phyloP scores from a whole-genome alignment of 2,888 invertebrate genomes.

The Teleiodes luculella region DNA sequence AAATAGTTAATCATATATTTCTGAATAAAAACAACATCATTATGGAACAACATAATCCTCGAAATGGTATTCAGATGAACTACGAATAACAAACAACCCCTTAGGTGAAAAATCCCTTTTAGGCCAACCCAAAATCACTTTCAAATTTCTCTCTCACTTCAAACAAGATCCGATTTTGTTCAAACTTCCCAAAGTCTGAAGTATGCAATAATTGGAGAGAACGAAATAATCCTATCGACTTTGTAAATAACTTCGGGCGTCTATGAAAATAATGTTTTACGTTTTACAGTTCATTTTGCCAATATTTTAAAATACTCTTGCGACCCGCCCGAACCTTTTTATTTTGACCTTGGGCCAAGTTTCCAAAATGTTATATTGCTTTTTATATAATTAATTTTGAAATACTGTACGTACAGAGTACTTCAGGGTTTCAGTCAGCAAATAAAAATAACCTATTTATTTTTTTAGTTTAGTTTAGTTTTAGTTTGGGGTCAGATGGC shows the following conservation, averaged over 20 bases:
- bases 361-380: neutral
- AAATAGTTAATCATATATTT: no score
- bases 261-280: slow-evolving; percentile 4
- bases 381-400: no score
- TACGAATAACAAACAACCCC: no score
- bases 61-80: no score
- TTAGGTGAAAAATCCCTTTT: neutral
- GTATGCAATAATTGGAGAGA: slow-evolving; percentile 6
- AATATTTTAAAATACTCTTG: neutral
- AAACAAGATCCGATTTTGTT: neutral
- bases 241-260: neutral
- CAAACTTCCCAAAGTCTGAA: slow-evolving; percentile 1
- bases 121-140: neutral
- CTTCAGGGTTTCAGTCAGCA: no score
- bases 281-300: neutral
- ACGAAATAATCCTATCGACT: slow-evolving; percentile 5
- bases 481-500: no score
- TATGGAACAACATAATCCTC: no score
- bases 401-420: no score
- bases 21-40: no score
- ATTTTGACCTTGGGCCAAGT: neutral
- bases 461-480: no score
- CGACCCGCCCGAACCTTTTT: neutral
- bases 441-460: no score
- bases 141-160: neutral